Evolutionary conservation across 2,888 invertebrate genomes (phyloP).

Genomic region (Hypena proboscidalis): DNA sequence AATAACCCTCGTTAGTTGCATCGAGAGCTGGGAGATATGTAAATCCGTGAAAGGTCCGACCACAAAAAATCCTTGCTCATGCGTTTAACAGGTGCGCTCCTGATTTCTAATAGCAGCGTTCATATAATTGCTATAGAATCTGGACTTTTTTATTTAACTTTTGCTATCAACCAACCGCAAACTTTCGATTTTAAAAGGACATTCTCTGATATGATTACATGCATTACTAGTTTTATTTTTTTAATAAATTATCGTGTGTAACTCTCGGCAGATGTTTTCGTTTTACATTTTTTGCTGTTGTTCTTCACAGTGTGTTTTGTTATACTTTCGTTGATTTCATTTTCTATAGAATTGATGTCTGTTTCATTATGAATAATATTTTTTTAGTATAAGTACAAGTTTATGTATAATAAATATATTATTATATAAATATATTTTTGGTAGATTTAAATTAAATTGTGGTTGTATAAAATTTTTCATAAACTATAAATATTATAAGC

Average conservation of each 20-base stretch:
- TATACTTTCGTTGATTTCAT: conserved; percentile 1
- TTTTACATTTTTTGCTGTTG: conserved; percentile 27
- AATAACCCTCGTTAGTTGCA: conserved; percentile 78
- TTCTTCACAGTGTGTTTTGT: conserved; percentile 20
- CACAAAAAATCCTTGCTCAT: conserved; percentile 75
- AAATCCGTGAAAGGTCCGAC: conserved; percentile 74
- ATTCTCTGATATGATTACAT: conserved; percentile 31
- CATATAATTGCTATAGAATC: conserved; percentile 67
- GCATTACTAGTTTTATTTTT: conserved; percentile 25
- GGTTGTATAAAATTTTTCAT: too few relatives aligned
- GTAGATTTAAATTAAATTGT: too few relatives aligned
- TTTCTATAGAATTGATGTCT: neutral
- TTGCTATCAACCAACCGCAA: conserved; percentile 59
- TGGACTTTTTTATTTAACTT: conserved; percentile 57
- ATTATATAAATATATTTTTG: too few relatives aligned
- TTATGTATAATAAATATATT: too few relatives aligned
- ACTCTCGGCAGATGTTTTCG: conserved; percentile 41
- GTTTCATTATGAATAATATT: too few relatives aligned
- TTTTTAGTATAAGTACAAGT: too few relatives aligned
- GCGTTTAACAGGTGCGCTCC: conserved; percentile 76
- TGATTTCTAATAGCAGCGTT: conserved; percentile 76
- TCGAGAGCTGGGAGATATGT: conserved; percentile 77
- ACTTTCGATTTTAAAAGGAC: conserved; percentile 68
- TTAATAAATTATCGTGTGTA: conserved; percentile 24
- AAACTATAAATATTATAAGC: too few relatives aligned